Conservation (phyloP, 2,113 vertebrate species). For the Cisticola juncidis region DNA sequence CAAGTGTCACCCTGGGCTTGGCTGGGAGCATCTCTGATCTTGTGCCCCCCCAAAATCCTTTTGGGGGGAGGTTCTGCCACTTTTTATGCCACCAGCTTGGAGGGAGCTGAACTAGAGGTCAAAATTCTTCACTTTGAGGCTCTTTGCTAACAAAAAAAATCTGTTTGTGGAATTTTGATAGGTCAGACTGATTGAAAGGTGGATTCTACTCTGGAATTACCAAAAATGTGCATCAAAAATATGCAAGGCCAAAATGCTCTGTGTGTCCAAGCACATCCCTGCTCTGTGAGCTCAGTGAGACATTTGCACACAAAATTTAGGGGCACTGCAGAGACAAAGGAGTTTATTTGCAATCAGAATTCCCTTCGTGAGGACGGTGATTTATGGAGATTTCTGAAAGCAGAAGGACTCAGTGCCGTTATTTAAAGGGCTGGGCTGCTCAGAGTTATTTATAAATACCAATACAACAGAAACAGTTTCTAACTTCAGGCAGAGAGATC, state of each 20-base stretch:
- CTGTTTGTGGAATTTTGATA: neutral
- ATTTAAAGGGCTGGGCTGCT: constrained; percentile 43
- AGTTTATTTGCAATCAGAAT: constrained; percentile 36
- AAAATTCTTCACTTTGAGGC: neutral
- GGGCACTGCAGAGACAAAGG: constrained; percentile 7
- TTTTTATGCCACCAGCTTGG: neutral
- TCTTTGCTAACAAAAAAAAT: neutral
- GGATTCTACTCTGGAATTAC: neutral
- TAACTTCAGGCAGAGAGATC: constrained; percentile 14
- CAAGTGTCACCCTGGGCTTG: neutral
- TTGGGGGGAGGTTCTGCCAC: rapidly evolving
- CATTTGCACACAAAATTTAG: neutral
- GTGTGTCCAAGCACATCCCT: neutral
- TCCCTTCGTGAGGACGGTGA: neutral
- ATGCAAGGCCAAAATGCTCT: neutral
- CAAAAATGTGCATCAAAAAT: rapidly evolving
- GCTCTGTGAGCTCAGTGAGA: neutral
- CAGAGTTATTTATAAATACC: constrained; percentile 39
- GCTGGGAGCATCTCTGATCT: neutral
- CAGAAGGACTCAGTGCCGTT: constrained; percentile 1
- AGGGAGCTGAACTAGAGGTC: rapidly evolving
- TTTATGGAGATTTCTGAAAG: constrained; percentile 24
- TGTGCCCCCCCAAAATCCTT: rapidly evolving
- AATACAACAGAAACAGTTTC: neutral
- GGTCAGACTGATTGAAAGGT: rapidly evolving